Evolutionary conservation across 2,113 vertebrate species (phyloP), one percentile per base, ranked within the genome.

Genomic region (Acanthochromis polyacanthus): DNA sequence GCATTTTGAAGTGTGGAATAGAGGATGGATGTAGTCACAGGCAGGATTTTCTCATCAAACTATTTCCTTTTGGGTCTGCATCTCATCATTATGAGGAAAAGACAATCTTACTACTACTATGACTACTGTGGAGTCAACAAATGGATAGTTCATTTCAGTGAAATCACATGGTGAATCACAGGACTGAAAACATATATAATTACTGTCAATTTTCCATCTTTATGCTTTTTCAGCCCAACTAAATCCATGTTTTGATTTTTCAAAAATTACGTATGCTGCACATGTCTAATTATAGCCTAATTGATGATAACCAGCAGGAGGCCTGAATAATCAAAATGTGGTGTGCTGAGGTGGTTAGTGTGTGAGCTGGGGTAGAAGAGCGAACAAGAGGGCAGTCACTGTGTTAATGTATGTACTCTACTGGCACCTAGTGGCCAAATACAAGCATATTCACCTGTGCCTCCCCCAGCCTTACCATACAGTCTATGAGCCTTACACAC

Each of bases 381-480:
- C 6, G 4, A 30, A 30, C 5, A 4, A 30, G 30, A 30, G 30
- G 30, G 30, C 30, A 30, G 30, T 30, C 30, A 30, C 30, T 30
- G 30, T 30, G 30, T 30, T 30, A 30, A 5, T 30, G 4, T 6
- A 30, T 30, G 6, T 30, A 30, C 16, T 90, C 55, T 88, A 10
- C 57, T 81, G 77, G 81, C 82, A 83, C 57, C 88, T 91, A 57
- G 88, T 68, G 91, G 65, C 17, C 23, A 70, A 56, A 38, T 4
- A 7, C 46, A 45, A 25, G 36, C 55, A 30, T 30, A 30, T 4
- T 30, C 30, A 30, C 30, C 30, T 30, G n/a, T n/a, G n/a, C n/a
- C n/a, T n/a, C n/a, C n/a, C n/a, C n/a, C n/a, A n/a, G n/a, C n/a
- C n/a, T n/a, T n/a, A n/a, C n/a, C n/a, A n/a, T n/a, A n/a, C n/a